Percentiles rank a stretch among this genome's conserved stretches.
Evolutionary conservation across 2,888 invertebrate genomes (phyloP).

Genomic region (Eupithecia subfuscata): DNA sequence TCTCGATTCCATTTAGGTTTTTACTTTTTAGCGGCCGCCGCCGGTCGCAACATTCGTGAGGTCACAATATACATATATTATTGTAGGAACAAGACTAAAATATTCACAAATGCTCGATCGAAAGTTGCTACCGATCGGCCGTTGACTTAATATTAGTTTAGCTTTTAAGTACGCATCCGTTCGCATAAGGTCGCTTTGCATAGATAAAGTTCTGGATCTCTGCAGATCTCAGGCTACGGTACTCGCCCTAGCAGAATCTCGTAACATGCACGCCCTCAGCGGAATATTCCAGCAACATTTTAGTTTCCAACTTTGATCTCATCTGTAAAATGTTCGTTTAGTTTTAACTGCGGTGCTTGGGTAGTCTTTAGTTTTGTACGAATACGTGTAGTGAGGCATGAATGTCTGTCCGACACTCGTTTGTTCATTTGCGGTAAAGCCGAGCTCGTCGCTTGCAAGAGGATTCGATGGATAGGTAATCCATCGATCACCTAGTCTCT

Average conservation of each 20-base stretch:
- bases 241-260: conserved; percentile 47
- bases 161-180: conserved; percentile 56
- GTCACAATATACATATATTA: neutral
- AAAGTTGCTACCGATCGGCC: conserved; percentile 38
- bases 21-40: conserved; percentile 24
- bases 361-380: conserved; percentile 56
- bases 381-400: conserved; percentile 33
- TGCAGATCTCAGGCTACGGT: conserved; percentile 56
- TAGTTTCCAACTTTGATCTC: conserved; percentile 72
- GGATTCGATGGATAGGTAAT: conserved; percentile 2
- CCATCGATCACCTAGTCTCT: conserved; percentile 58
- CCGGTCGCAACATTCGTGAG: conserved; percentile 16
- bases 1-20: conserved; percentile 55
- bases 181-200: conserved; percentile 42
- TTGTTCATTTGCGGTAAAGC: conserved; percentile 19
- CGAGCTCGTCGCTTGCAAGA: neutral
- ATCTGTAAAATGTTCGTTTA: conserved; percentile 55
- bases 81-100: neutral
- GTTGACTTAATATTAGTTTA: conserved; percentile 48
- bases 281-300: conserved; percentile 42
- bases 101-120: neutral
- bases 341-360: conserved; percentile 66
- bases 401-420: conserved; percentile 21
- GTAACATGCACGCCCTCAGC: conserved; percentile 18
- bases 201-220: conserved; percentile 42